phyloP scores from a whole-genome alignment of 2,113 vertebrate genomes.

The Psilopogon haemacephalus region DNA sequence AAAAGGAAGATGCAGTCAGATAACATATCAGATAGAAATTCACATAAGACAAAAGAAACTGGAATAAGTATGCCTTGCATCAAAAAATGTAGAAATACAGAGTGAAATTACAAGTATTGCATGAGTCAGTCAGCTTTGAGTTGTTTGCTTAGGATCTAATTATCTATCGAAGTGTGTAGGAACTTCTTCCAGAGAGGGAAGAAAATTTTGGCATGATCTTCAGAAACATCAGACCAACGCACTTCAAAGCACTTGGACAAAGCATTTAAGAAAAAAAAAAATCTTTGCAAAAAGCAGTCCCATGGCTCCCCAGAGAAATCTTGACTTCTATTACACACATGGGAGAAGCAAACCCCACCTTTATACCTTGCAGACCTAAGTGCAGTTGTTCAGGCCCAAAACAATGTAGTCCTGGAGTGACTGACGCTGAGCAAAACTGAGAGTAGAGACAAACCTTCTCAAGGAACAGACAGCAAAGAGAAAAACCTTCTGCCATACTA shows the following conservation, averaged over 20 bases:
- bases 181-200: not conserved
- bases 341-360: not conserved
- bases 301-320: not conserved
- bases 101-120: not conserved
- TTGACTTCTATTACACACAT: not conserved
- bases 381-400: not conserved
- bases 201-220: not conserved
- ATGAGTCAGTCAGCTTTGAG: not conserved
- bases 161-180: not conserved
- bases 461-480: not conserved
- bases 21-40: not conserved
- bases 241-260: not conserved
- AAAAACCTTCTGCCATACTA: not conserved
- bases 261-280: not conserved
- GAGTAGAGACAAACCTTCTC: not conserved
- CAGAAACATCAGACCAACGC: not conserved
- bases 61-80: not conserved
- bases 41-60: not conserved
- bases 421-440: not conserved
- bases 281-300: not conserved
- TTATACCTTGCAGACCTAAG: not conserved
- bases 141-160: not conserved
- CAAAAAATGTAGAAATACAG: not conserved
- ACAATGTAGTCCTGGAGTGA: not conserved
- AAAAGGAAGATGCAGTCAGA: not conserved